These are phyloP conservation scores for Neosalanx taihuensis DNA, from an alignment of 2,797 vertebrate species.

Conservation along the genomic window DNA sequence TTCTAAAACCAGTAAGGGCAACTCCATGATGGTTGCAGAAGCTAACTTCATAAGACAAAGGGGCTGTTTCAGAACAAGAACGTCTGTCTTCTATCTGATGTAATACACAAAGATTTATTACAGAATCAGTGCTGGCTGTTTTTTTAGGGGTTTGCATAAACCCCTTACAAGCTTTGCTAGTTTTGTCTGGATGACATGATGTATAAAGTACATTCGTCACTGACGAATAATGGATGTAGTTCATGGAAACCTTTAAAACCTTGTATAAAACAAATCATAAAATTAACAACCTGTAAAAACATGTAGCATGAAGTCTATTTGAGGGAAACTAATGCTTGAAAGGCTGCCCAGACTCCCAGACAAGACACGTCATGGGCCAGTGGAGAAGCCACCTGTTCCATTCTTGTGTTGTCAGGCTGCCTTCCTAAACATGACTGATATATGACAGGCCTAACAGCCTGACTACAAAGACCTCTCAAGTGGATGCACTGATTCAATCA, in stretches of 20 bases:
- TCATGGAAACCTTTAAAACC: conserved; percentile 24
- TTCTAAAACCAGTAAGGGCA: not conserved
- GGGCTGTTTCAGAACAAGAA: not conserved
- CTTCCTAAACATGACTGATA: conserved; percentile 13
- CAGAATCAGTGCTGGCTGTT: conserved; percentile 20
- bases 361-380: conserved; percentile 47
- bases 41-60: not conserved
- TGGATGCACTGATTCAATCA: conserved; percentile 32
- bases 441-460: conserved; percentile 29
- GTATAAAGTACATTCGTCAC: not conserved
- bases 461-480: conserved; percentile 42
- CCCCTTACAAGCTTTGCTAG: too few species aligned
- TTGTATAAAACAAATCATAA: conserved; percentile 17
- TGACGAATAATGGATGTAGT: conserved; percentile 11
- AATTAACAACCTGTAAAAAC: conserved; percentile 34
- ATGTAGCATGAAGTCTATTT: conserved; percentile 23
- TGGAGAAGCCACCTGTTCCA: conserved; percentile 54
- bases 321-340: conserved; percentile 34
- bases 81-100: not conserved
- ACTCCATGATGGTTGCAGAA: not conserved
- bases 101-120: not conserved
- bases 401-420: conserved; percentile 53
- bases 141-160: conserved; percentile 4
- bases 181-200: not conserved
- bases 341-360: conserved; percentile 23